Percentiles rank a stretch among this genome's conserved stretches.
Conservation (phyloP, 2,113 vertebrate species). For the Cromileptes altivelis region DNA sequence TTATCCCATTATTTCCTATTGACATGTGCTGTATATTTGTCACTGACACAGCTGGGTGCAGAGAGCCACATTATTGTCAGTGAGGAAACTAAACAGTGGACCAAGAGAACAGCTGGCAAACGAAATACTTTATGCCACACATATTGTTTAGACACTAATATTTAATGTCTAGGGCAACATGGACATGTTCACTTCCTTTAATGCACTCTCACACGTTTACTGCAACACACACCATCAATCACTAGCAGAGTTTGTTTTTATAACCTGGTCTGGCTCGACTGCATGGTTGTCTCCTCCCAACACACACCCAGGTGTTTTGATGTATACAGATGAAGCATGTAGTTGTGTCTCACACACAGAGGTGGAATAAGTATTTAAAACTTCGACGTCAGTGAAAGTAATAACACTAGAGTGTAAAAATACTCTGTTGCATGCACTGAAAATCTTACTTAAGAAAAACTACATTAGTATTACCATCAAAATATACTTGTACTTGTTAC, state of each 20-base stretch:
- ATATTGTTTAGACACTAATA: not conserved
- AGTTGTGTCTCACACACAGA: not conserved
- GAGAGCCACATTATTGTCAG: no score
- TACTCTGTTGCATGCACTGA: not conserved
- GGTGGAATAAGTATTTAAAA: not conserved
- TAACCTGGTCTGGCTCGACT: not conserved
- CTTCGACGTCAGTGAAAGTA: not conserved
- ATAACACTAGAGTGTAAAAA: not conserved
- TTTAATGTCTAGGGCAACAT: not conserved
- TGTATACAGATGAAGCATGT: conserved; percentile 27
- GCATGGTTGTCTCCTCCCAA: not conserved
- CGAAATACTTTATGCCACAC: not conserved
- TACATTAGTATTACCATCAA: not conserved
- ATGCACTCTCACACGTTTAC: no score
- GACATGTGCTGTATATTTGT: no score
- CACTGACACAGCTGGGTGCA: no score
- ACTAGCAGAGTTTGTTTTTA: conserved; percentile 23
- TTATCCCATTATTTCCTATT: not conserved
- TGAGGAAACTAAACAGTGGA: no score
- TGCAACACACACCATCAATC: conserved; percentile 13
- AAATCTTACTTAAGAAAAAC: not conserved
- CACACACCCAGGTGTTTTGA: conserved; percentile 39
- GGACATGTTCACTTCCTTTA: not conserved
- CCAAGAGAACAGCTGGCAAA: no score
- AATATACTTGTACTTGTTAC: not conserved